A percentile compares a stretch with the other conserved stretches of the same genome.
phyloP scores from a whole-genome alignment of 2,113 vertebrate species.

The Pelobates fuscus region DNA sequence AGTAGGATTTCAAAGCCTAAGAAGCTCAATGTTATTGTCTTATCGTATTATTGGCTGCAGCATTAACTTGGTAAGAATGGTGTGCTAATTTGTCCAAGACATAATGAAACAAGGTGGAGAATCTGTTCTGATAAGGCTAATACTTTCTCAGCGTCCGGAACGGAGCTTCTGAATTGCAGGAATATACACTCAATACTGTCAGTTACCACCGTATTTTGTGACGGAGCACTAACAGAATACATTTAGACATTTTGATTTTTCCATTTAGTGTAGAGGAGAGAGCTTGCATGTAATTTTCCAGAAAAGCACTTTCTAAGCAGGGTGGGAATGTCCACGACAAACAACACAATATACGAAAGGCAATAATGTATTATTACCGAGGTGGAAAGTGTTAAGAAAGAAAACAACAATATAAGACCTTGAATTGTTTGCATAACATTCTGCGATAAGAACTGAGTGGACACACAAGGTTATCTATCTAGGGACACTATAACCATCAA shows the following conservation, averaged over 20 bases:
- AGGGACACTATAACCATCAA: too few relatives aligned
- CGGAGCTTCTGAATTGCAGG: neutral
- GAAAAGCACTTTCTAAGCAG: neutral
- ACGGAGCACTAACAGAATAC: neutral
- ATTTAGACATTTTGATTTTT: slow-evolving; percentile 7
- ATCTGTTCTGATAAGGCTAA: slow-evolving; percentile 33
- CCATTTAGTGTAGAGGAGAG: neutral
- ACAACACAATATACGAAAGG: too few relatives aligned
- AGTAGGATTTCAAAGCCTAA: slow-evolving; percentile 21
- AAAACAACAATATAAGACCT: too few relatives aligned
- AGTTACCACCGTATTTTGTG: neutral
- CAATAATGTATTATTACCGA: too few relatives aligned
- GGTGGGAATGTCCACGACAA: too few relatives aligned
- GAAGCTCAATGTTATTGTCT: slow-evolving; percentile 19
- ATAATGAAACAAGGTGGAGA: slow-evolving; percentile 40
- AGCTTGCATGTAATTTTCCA: neutral
- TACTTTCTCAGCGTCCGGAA: slow-evolving; percentile 23
- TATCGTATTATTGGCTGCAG: slow-evolving; percentile 33
- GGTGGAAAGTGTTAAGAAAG: too few relatives aligned
- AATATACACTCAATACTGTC: slow-evolving; percentile 9
- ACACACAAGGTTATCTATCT: too few relatives aligned
- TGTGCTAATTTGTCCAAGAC: slow-evolving; percentile 13
- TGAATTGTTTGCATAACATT: too few relatives aligned
- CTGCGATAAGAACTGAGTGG: too few relatives aligned
- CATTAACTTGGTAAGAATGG: slow-evolving; percentile 33